Evolutionary conservation across 1,140 invertebrate genomes (phyloP).

Genomic region (Zaprionus gabonicus): DNA sequence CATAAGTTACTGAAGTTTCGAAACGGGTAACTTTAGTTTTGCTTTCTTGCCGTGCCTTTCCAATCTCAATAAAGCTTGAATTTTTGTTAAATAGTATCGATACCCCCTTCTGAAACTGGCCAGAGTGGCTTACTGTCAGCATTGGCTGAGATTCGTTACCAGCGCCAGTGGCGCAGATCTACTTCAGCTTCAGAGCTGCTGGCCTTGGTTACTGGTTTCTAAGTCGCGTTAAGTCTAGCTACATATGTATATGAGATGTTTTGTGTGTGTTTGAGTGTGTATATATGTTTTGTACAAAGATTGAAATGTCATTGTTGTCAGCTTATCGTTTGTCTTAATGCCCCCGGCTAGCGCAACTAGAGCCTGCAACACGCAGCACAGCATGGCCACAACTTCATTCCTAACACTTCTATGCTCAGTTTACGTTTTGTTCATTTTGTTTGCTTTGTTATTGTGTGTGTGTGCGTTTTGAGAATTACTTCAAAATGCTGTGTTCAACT

Average conservation of each 20-base stretch:
- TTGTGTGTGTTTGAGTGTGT: slow-evolving; percentile 13
- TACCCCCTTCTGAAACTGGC: slow-evolving; percentile 6
- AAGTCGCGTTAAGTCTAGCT: slow-evolving; percentile 53
- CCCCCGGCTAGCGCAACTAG: slow-evolving; percentile 8
- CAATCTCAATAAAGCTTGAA: neutral
- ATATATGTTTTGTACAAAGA: slow-evolving; percentile 28
- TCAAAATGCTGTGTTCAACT: slow-evolving; percentile 24
- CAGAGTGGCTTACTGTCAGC: slow-evolving; percentile 26
- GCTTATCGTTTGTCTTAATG: slow-evolving; percentile 59
- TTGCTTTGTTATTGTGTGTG: slow-evolving; percentile 8
- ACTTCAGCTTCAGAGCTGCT: slow-evolving; percentile 60
- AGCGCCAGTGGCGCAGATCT: slow-evolving; percentile 36
- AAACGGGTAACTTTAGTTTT: neutral
- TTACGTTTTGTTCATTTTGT: slow-evolving; percentile 2
- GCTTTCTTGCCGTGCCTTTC: neutral
- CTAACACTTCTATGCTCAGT: slow-evolving; percentile 38
- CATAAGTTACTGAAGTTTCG: neutral
- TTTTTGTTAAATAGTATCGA: neutral
- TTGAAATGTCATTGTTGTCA: slow-evolving; percentile 76
- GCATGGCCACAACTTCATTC: slow-evolving; percentile 29
- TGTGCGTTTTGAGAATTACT: slow-evolving; percentile 35
- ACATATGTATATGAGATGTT: slow-evolving; percentile 19
- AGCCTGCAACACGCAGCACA: slow-evolving; percentile 22
- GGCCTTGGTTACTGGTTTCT: slow-evolving; percentile 79
- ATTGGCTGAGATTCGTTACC: slow-evolving; percentile 30